Conservation (phyloP, 2,797 vertebrate genomes). For the Hemitrygon akajei region DNA sequence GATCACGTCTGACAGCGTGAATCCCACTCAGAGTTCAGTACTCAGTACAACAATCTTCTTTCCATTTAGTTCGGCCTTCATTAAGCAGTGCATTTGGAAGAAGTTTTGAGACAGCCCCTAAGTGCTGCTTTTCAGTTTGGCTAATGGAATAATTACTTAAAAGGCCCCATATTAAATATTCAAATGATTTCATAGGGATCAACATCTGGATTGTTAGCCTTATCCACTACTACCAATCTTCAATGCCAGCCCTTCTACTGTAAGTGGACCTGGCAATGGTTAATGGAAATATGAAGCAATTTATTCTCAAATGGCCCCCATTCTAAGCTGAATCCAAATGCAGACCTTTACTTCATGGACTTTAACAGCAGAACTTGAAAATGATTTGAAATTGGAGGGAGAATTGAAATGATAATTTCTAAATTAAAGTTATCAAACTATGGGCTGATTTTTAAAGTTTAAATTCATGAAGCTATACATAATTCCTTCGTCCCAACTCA, state of each 20-base stretch:
- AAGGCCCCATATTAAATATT: slow-evolving; percentile 11
- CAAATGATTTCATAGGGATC: slow-evolving; percentile 6
- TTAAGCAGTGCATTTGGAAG: background rate
- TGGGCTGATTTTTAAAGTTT: background rate
- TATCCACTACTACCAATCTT: background rate
- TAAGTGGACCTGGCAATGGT: background rate
- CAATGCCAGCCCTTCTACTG: background rate
- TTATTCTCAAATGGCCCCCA: background rate
- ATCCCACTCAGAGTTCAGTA: background rate
- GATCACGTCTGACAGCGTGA: background rate
- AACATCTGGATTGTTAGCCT: slow-evolving; percentile 12
- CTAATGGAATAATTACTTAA: slow-evolving; percentile 32
- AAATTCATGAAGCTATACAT: background rate
- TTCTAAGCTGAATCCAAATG: background rate
- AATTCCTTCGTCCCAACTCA: no score
- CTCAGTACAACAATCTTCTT: background rate
- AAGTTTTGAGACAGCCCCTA: background rate
- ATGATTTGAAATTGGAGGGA: background rate
- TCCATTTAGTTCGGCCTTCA: slow-evolving; percentile 6
- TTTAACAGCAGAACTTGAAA: background rate
- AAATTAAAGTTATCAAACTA: background rate
- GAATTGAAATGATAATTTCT: background rate
- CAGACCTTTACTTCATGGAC: background rate
- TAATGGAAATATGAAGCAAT: background rate
- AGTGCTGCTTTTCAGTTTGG: slow-evolving; percentile 8